Conservation (phyloP, 2,888 invertebrate genomes). For the Rotaria socialis region DNA sequence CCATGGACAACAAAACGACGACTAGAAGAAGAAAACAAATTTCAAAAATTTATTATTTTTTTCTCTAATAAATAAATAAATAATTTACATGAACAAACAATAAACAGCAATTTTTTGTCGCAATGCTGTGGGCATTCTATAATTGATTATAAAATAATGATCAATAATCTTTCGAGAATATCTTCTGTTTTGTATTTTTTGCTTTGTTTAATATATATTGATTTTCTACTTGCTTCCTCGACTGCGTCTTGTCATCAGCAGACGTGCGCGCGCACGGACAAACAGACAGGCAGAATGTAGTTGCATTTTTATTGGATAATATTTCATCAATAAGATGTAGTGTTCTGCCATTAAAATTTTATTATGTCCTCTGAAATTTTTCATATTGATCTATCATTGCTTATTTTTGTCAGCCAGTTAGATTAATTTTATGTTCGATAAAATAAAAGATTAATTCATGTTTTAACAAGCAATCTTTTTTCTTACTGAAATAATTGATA, state of each 20-base stretch:
- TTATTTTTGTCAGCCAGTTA: background rate
- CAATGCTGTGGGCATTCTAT: constrained; percentile 15
- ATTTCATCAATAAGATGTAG: background rate
- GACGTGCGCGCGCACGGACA: background rate
- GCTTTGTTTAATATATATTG: background rate
- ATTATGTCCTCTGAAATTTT: background rate
- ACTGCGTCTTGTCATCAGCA: background rate
- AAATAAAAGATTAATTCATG: no score
- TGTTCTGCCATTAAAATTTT: background rate
- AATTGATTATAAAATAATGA: background rate
- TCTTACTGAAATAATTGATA: background rate
- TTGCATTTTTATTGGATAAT: background rate
- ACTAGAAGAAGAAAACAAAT: background rate
- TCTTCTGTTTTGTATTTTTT: no score
- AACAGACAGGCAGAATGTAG: no score
- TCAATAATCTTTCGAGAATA: background rate
- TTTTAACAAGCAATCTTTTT: background rate
- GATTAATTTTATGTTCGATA: background rate
- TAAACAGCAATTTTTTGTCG: background rate
- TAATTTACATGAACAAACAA: background rate
- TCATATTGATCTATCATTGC: background rate
- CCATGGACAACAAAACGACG: background rate
- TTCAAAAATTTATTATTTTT: background rate
- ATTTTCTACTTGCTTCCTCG: background rate
- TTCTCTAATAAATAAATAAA: background rate